Conservation (phyloP, 2,888 invertebrate genomes). For the Hydraecia micacea region DNA sequence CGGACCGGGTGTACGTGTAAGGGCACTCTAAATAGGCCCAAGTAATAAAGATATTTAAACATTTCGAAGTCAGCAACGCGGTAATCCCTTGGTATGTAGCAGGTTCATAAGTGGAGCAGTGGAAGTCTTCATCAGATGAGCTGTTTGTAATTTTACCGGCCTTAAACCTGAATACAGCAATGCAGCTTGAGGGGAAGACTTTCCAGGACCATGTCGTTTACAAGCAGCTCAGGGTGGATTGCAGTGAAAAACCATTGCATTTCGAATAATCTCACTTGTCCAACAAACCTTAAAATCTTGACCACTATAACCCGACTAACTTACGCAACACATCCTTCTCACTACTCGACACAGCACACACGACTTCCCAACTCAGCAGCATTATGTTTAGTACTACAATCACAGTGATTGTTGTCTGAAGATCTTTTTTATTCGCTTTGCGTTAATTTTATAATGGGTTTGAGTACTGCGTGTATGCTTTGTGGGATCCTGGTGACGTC, state of each 20-base stretch:
- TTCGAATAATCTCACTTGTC: neutral
- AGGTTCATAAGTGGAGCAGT: neutral
- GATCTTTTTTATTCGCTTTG: conserved; percentile 32
- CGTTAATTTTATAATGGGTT: conserved; percentile 37
- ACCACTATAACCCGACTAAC: conserved; percentile 38
- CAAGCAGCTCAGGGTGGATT: neutral
- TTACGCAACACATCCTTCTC: neutral
- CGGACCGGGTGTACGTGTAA: too few species aligned
- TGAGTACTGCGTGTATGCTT: neutral
- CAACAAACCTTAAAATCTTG: conserved; percentile 30
- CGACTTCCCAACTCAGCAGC: conserved; percentile 1
- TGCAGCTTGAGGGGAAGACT: neutral
- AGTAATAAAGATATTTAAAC: neutral
- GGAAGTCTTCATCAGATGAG: neutral
- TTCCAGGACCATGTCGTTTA: neutral
- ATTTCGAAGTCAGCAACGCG: neutral
- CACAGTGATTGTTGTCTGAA: conserved; percentile 40
- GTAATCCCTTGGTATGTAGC: neutral
- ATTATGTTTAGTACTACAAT: conserved; percentile 2
- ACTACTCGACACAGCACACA: neutral
- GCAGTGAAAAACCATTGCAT: neutral
- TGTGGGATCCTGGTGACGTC: conserved; percentile 3
- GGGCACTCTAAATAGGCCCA: neutral
- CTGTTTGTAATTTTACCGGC: neutral
- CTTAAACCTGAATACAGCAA: neutral